Conservation (phyloP, 2,888 invertebrate species). For the Platypus cylindrus region DNA sequence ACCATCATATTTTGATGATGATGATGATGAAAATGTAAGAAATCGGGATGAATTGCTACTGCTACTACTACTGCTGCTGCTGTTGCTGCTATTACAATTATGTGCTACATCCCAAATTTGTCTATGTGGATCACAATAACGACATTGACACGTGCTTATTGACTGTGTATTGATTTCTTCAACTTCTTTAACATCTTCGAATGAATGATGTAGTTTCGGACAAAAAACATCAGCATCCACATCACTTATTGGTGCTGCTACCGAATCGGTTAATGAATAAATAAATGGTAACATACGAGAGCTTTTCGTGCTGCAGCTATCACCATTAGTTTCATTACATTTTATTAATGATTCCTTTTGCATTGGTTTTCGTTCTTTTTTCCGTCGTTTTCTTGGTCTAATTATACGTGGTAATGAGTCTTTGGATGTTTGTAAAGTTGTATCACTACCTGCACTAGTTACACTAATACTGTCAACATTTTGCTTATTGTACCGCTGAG, state of each 20-base stretch:
- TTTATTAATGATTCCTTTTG: too few species aligned
- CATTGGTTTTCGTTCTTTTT: slow-evolving; percentile 68
- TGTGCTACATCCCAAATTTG: slow-evolving; percentile 64
- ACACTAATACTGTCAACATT: slow-evolving; percentile 54
- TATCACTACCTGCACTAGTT: slow-evolving; percentile 67
- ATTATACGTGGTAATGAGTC: slow-evolving; percentile 77
- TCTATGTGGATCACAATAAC: slow-evolving; percentile 62
- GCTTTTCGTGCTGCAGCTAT: slow-evolving; percentile 28
- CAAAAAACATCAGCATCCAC: slow-evolving; percentile 19
- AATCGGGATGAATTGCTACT: too few species aligned
- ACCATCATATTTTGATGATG: slow-evolving; percentile 12
- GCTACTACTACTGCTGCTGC: slow-evolving; percentile 2
- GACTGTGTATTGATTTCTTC: slow-evolving; percentile 31
- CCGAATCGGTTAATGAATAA: slow-evolving; percentile 8
- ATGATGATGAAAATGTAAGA: slow-evolving; percentile 10
- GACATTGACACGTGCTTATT: slow-evolving; percentile 52
- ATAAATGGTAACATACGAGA: slow-evolving; percentile 11
- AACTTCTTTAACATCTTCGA: slow-evolving; percentile 34
- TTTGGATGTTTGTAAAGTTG: slow-evolving; percentile 50
- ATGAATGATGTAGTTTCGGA: slow-evolving; percentile 33
- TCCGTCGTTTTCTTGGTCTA: slow-evolving; percentile 77
- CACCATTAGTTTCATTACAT: too few species aligned
- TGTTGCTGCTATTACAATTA: slow-evolving; percentile 38
- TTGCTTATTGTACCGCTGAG: slow-evolving; percentile 9
- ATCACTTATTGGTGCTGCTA: slow-evolving; percentile 3